phyloP scores from a whole-genome alignment of 2,113 vertebrate genomes.

The Ibidorhyncha struthersii region DNA sequence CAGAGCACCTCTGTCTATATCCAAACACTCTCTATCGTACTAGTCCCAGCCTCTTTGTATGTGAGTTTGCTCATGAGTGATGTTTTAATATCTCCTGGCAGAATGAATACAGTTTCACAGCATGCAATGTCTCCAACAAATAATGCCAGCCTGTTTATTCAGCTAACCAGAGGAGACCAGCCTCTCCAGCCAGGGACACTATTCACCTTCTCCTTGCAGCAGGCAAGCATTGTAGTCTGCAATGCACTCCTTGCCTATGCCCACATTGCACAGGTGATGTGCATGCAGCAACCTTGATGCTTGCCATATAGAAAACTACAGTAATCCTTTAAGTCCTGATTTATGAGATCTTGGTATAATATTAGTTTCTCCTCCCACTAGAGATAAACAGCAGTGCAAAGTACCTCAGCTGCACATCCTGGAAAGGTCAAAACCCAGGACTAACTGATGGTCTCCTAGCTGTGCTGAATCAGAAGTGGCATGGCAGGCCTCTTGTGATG shows the following conservation, averaged over 20 bases:
- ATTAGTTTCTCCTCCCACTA: background rate
- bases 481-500: background rate
- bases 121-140: background rate
- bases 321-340: background rate
- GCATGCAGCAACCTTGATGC: background rate
- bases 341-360: background rate
- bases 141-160: background rate
- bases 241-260: background rate
- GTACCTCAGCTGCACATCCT: background rate
- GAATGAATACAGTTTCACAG: background rate
- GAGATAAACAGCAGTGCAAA: background rate
- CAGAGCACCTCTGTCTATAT: background rate
- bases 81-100: background rate
- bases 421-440: background rate
- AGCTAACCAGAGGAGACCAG: background rate
- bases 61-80: background rate
- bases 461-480: background rate
- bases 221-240: background rate
- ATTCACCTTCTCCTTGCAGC: background rate
- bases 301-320: background rate
- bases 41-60: background rate
- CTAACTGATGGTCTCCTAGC: background rate
- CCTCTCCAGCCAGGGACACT: background rate
- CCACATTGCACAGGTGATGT: fast-evolving
- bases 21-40: background rate